A percentile compares a stretch with the other conserved stretches of the same genome.
Conservation (phyloP, 2,888 invertebrate species). For the Phyllotreta cruciferae region DNA sequence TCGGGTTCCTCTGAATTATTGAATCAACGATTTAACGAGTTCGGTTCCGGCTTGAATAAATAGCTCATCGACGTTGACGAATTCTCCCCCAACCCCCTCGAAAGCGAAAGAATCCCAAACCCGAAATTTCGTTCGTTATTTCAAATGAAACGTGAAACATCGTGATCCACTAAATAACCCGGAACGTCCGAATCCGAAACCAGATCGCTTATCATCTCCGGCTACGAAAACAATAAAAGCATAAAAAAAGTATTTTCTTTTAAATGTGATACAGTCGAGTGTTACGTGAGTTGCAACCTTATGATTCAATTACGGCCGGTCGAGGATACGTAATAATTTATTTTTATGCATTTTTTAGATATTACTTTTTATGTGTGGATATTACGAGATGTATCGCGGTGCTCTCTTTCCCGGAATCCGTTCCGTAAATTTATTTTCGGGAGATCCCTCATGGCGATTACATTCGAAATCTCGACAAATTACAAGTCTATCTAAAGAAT, state of each 20-base stretch:
- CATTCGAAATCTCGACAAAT: slow-evolving; percentile 8
- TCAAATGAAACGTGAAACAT: slow-evolving; percentile 10
- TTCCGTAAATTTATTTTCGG: not conserved
- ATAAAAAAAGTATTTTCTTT: slow-evolving; percentile 29
- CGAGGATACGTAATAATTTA: slow-evolving; percentile 45
- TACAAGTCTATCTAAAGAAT: not conserved
- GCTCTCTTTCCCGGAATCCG: not conserved
- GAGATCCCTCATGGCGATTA: not conserved
- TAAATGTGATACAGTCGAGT: slow-evolving; percentile 33
- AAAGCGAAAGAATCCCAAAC: slow-evolving; percentile 18
- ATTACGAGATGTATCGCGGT: slow-evolving; percentile 35
- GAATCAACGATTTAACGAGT: too few species aligned
- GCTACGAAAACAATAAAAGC: slow-evolving; percentile 35
- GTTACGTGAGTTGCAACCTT: slow-evolving; percentile 42
- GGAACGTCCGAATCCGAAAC: slow-evolving; percentile 8
- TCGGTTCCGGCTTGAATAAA: too few species aligned
- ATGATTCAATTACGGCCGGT: slow-evolving; percentile 44
- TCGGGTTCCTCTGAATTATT: too few species aligned
- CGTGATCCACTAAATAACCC: slow-evolving; percentile 23
- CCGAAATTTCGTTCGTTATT: too few species aligned
- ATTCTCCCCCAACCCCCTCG: slow-evolving; percentile 32
- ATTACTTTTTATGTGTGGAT: slow-evolving; percentile 39
- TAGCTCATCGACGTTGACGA: not conserved
- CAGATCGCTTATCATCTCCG: slow-evolving; percentile 36
- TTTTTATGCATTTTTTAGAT: slow-evolving; percentile 45